These are phyloP conservation scores for Gadopsis marmoratus DNA, from an alignment of 2,797 vertebrate genomes.

Conservation along the genomic window DNA sequence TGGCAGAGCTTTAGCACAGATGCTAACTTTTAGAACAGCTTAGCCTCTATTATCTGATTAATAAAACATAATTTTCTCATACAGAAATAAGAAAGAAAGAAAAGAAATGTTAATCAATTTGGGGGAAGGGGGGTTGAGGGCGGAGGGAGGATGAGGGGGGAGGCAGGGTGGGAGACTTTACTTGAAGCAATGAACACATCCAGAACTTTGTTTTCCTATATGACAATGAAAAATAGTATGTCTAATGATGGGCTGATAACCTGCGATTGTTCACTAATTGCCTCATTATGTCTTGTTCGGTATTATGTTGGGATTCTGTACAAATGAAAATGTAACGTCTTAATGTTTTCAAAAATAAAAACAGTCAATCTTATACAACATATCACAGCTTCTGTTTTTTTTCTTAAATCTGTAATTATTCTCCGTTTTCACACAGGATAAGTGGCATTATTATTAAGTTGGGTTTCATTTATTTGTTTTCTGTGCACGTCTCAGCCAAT, in stretches of 20 bases:
- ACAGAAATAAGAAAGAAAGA: not conserved
- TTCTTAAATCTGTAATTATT: conserved; percentile 43
- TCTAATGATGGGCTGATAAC: conserved; percentile 47
- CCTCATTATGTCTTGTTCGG: conserved; percentile 58
- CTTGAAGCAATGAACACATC: conserved; percentile 9
- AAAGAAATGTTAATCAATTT: not conserved
- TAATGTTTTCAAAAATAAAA: conserved; percentile 14
- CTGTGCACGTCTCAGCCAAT: conserved; percentile 66
- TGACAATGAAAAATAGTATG: conserved; percentile 7
- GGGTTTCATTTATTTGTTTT: conserved; percentile 55
- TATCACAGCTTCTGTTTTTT: conserved; percentile 16
- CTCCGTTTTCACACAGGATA: not conserved
- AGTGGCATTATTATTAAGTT: conserved; percentile 40
- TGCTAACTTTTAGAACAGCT: not conserved
- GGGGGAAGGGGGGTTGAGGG: too few relatives aligned
- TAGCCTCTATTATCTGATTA: not conserved
- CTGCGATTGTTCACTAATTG: conserved; percentile 63
- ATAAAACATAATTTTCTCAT: not conserved
- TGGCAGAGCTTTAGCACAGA: not conserved
- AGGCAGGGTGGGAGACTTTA: too few relatives aligned
- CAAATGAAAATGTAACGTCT: not conserved
- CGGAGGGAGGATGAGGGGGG: not conserved
- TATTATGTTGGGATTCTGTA: conserved; percentile 26
- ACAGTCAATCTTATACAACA: not conserved
- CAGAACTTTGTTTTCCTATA: conserved; percentile 21